Conservation (phyloP, 2,113 vertebrate genomes). For the Anguilla japonica region DNA sequence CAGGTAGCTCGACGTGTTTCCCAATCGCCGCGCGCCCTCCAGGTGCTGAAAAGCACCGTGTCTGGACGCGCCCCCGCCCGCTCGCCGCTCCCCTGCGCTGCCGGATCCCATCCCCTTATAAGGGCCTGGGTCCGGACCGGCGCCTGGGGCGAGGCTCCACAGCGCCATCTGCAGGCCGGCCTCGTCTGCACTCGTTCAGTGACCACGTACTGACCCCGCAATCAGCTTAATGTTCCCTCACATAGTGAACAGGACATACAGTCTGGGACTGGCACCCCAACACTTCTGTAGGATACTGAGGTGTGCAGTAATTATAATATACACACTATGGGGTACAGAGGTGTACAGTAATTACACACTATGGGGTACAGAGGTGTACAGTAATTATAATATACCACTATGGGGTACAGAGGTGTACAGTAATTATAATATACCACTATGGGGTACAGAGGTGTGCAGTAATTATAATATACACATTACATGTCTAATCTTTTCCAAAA, state of each 20-base stretch:
- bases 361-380: neutral
- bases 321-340: too few relatives aligned
- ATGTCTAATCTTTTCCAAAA: too few relatives aligned
- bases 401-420: too few relatives aligned
- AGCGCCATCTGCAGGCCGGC: neutral
- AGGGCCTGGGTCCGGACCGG: neutral
- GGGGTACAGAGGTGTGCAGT: too few relatives aligned
- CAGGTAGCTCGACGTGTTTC: slow-evolving; percentile 11
- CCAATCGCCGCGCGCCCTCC: slow-evolving; percentile 23
- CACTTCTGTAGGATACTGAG: too few relatives aligned
- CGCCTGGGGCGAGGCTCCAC: neutral
- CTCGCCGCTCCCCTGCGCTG: neutral
- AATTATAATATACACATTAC: too few relatives aligned
- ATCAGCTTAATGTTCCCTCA: neutral
- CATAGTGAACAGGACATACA: neutral
- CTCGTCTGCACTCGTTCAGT: neutral
- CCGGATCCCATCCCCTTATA: neutral
- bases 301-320: too few relatives aligned
- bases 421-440: too few relatives aligned
- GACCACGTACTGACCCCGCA: neutral
- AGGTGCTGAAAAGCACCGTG: slow-evolving; percentile 1
- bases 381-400: neutral
- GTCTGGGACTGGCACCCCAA: too few relatives aligned
- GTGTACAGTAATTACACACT: too few relatives aligned
- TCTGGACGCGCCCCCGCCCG: neutral